Evolutionary conservation across 2,113 vertebrate genomes (phyloP).

Genomic region (Chloropsis hardwickii): DNA sequence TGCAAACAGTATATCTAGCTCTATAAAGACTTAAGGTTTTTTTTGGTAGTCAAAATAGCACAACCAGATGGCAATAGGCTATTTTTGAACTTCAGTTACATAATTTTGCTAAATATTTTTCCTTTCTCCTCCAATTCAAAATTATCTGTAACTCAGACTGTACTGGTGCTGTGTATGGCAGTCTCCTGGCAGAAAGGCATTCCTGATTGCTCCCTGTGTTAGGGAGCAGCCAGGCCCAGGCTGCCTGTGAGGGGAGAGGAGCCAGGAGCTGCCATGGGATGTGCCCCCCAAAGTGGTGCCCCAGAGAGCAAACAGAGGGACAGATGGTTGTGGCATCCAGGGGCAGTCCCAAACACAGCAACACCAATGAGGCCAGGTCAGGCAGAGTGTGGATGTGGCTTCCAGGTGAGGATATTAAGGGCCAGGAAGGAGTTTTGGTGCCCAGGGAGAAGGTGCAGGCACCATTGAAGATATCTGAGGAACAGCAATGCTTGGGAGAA

Average conservation of each 20-base stretch:
- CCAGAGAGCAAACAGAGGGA: not conserved
- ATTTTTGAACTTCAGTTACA: constrained; percentile 37
- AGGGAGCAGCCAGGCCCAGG: not conserved
- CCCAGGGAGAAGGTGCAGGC: not conserved
- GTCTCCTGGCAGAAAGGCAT: not conserved
- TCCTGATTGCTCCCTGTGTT: not conserved
- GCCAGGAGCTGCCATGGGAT: fast-evolving
- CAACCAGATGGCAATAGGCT: constrained; percentile 52
- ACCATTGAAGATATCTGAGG: not conserved
- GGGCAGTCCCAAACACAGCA: not conserved
- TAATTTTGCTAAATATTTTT: constrained; percentile 60
- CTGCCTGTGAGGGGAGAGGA: not conserved
- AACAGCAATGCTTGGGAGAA: not conserved
- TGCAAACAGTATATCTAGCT: constrained; percentile 54
- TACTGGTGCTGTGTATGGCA: not conserved
- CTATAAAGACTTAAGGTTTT: constrained; percentile 19
- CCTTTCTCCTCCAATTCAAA: constrained; percentile 9
- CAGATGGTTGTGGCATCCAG: not conserved
- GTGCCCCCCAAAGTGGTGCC: fast-evolving
- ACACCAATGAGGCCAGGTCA: fast-evolving
- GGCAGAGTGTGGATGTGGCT: not conserved
- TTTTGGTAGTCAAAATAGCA: constrained; percentile 54
- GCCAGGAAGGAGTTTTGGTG: not conserved
- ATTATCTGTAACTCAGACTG: not conserved
- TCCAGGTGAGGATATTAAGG: not conserved